Base-by-base conservation (phyloP, 2,888 invertebrate species). In the Euspilapteryx auroguttella region DNA sequence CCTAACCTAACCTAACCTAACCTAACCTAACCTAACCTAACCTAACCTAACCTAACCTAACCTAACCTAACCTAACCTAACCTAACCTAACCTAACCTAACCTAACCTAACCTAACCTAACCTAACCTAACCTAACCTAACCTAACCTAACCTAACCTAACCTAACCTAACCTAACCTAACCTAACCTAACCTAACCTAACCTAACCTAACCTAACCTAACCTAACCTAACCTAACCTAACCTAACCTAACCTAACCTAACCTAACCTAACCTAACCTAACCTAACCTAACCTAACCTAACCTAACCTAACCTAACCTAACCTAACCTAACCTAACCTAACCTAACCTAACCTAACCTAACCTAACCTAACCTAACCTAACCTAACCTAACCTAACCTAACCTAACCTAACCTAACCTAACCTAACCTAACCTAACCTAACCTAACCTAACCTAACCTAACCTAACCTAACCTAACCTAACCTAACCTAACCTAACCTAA, bases 221-320 rank as follows among this genome's bases (percentile, higher is more conserved):
- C 34, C 32, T 30, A 34, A 32, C 34, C 36, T 34, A 36, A 36
- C 33, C 32, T 35, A 34, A 32, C 30, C 34, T 32, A 36, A 33
- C 32, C 35, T 34, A 29, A 32, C 35, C 35, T 34, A 32, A 35
- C 32, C 34, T 33, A 35, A 34, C 34, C 35, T 34, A 35, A 35
- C 34, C 38, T 35, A 34, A 36, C 31, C 24, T 32, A 36, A 33
- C 32, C 32, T 35, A 35, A 35, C 34, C 36, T 34, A 34, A 35
- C 35, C 30, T 29, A 32, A 36, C 29, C 37, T 33, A 34, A 32
- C 36, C 36, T 34, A 36, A 33, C 36, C 36, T 36, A 36, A 34
- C 36, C 36, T 36, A 34, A 33, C 35, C 34, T 38, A 38, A 37
- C 37, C 38, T 39, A 39, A 38, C n/a, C n/a, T n/a, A n/a, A n/a